These are phyloP conservation scores for Xestia xanthographa DNA, from an alignment of 2,888 invertebrate genomes.

Conservation along the genomic window DNA sequence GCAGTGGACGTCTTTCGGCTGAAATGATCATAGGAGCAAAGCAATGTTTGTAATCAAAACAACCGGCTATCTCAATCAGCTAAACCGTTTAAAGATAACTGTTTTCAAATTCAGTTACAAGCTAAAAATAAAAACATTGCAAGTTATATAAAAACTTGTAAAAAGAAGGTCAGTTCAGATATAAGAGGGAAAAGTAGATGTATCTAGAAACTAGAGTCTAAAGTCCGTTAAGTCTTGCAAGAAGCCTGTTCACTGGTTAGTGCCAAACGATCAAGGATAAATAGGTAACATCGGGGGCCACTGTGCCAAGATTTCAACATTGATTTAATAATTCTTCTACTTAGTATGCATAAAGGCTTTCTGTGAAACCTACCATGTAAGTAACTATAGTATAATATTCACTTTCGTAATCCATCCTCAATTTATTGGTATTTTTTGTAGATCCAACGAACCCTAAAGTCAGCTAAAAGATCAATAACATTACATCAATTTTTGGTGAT, in stretches of 20 bases:
- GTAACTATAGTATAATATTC: not conserved
- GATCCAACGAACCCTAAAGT: not conserved
- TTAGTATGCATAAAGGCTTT: slow-evolving; percentile 32
- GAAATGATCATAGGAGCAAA: too few relatives aligned
- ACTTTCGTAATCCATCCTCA: slow-evolving; percentile 10
- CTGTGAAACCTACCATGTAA: slow-evolving; percentile 13
- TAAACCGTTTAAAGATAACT: not conserved
- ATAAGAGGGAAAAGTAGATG: not conserved
- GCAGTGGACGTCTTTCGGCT: too few relatives aligned
- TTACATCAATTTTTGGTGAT: too few relatives aligned
- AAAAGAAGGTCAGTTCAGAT: not conserved
- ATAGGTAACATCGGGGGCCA: slow-evolving; percentile 42
- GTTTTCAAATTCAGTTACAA: not conserved
- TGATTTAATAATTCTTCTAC: slow-evolving; percentile 53
- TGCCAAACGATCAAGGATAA: slow-evolving; percentile 58
- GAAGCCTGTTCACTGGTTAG: slow-evolving; percentile 12
- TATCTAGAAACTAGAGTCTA: not conserved
- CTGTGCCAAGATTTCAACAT: slow-evolving; percentile 61
- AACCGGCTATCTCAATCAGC: too few relatives aligned
- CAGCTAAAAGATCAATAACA: not conserved
- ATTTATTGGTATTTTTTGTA: not conserved
- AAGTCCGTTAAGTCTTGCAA: slow-evolving; percentile 20
- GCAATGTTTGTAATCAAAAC: too few relatives aligned
- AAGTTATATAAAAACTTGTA: not conserved
- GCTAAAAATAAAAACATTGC: not conserved